Evolutionary conservation across 1,140 invertebrate genomes (phyloP).

Genomic region (Pectinophora gossypiella): DNA sequence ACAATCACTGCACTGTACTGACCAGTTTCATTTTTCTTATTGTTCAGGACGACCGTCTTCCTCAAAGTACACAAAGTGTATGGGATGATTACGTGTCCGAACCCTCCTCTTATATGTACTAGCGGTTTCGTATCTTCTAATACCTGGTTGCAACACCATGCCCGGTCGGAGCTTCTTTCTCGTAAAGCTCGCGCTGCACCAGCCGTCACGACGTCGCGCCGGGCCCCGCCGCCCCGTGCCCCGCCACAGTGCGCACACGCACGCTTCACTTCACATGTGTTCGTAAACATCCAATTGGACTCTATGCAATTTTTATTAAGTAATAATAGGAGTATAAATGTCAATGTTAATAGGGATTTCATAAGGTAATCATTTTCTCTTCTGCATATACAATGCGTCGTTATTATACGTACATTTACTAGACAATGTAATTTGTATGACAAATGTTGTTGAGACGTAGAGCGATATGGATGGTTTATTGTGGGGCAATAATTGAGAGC

Average conservation of each 20-base stretch:
- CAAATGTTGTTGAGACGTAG: background rate
- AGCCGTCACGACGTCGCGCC: background rate
- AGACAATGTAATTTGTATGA: conserved; percentile 3
- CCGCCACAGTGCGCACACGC: conserved; percentile 18
- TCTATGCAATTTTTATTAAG: conserved; percentile 41
- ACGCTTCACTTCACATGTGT: conserved; percentile 22
- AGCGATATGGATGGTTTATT: background rate
- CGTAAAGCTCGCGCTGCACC: conserved; percentile 29
- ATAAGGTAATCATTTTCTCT: conserved; percentile 32
- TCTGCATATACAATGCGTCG: conserved; percentile 4
- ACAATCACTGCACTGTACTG: conserved; percentile 32
- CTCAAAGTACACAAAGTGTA: conserved; percentile 41
- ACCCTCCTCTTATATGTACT: conserved; percentile 65
- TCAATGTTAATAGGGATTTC: conserved; percentile 58
- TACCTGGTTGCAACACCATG: conserved; percentile 54
- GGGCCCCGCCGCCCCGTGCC: too few relatives aligned
- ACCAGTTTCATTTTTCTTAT: conserved; percentile 63
- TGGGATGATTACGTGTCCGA: conserved; percentile 57
- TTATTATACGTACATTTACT: conserved; percentile 4
- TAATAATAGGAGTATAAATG: conserved; percentile 48
- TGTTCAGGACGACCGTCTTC: conserved; percentile 35
- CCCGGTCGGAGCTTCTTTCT: conserved; percentile 31
- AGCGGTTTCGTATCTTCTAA: conserved; percentile 38
- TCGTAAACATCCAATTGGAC: conserved; percentile 43
- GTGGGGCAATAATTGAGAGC: background rate